Evolutionary conservation across 2,797 vertebrate genomes (phyloP).

Genomic region (Lacerta agilis): DNA sequence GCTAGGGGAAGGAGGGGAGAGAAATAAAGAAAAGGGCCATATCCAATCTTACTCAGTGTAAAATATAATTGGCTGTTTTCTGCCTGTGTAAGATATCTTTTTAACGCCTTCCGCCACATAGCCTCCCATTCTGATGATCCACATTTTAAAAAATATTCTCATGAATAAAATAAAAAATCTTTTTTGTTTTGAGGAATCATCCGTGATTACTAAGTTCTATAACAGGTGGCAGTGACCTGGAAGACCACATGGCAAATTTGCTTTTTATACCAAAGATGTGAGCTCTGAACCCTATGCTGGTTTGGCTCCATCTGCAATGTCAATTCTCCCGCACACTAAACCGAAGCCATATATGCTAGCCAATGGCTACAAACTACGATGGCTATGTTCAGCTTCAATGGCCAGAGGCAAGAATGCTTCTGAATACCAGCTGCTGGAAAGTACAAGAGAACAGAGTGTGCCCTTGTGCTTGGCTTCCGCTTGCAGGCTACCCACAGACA

Average conservation of each 20-base stretch:
- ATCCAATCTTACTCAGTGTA: constrained; percentile 29
- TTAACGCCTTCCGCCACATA: constrained; percentile 15
- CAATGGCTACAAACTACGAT: too few relatives aligned
- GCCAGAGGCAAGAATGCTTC: too few relatives aligned
- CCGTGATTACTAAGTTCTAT: neutral
- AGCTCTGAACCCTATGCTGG: neutral
- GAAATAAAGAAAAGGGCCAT: neutral
- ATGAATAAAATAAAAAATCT: constrained; percentile 52
- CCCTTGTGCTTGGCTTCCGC: too few relatives aligned
- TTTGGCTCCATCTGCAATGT: neutral
- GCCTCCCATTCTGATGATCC: constrained; percentile 37
- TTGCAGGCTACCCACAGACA: too few relatives aligned
- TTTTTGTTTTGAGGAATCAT: neutral
- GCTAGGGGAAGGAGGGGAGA: neutral
- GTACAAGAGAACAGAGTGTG: too few relatives aligned
- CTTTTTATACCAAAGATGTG: neutral
- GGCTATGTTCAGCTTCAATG: too few relatives aligned
- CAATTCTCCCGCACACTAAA: neutral
- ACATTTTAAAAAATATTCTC: neutral
- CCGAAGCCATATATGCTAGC: neutral
- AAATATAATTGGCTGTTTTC: constrained; percentile 38
- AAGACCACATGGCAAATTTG: neutral
- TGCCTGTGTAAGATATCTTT: constrained; percentile 39
- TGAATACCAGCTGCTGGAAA: too few relatives aligned
- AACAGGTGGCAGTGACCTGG: neutral